phyloP scores from a whole-genome alignment of 2,888 invertebrate genomes.

The Notodonta dromedarius region DNA sequence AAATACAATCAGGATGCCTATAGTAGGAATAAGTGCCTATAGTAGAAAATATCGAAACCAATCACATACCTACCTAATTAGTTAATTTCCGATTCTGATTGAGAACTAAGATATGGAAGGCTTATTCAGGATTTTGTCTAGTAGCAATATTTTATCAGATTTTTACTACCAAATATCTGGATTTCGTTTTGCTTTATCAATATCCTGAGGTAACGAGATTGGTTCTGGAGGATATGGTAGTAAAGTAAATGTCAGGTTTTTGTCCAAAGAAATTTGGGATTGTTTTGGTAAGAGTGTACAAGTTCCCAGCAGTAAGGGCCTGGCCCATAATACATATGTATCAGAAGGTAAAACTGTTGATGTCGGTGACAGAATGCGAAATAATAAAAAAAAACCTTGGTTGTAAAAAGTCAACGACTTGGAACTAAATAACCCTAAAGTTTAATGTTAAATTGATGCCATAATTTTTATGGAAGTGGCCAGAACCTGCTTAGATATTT shows the following conservation, averaged over 20 bases:
- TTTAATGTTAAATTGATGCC: too few species aligned
- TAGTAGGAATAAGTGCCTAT: too few species aligned
- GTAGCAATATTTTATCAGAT: slow-evolving; percentile 1
- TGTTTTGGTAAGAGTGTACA: neutral
- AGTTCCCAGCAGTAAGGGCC: neutral
- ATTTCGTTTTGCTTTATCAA: slow-evolving; percentile 24
- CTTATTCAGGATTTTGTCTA: neutral
- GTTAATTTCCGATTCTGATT: too few species aligned
- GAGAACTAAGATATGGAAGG: neutral
- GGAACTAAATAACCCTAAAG: too few species aligned
- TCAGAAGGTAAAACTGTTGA: neutral
- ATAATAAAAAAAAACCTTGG: neutral
- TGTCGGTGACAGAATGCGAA: neutral
- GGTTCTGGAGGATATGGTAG: neutral
- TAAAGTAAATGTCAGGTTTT: neutral
- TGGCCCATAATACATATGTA: neutral
- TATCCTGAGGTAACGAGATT: slow-evolving; percentile 10
- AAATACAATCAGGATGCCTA: too few species aligned
- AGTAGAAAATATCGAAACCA: too few species aligned
- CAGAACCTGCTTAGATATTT: too few species aligned
- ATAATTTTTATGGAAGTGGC: too few species aligned
- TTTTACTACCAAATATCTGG: slow-evolving; percentile 18
- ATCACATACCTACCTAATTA: too few species aligned
- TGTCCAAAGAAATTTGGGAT: neutral
- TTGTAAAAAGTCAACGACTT: too few species aligned